A percentile compares a stretch with the other conserved stretches of the same genome.
Conservation (phyloP, 2,797 vertebrate genomes). For the Eulemur mongoz region DNA sequence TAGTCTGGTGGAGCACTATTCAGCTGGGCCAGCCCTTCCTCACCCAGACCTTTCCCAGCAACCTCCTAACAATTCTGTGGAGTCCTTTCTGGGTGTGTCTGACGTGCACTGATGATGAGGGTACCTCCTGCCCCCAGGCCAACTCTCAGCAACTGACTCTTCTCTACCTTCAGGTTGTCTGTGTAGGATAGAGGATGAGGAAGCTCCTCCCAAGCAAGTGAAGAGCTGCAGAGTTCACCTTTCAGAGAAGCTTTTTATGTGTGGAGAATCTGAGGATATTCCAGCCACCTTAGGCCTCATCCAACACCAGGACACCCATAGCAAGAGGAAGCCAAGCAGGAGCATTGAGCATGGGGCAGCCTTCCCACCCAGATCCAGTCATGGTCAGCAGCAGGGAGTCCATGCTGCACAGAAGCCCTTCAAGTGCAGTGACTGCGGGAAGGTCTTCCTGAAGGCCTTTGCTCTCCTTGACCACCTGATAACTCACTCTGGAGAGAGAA, state of each 20-base stretch:
- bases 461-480: background rate
- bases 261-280: background rate
- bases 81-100: background rate
- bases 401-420: background rate
- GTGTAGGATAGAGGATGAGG: background rate
- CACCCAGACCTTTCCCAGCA: background rate
- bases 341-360: rapidly evolving
- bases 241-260: background rate
- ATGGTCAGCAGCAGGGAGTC: background rate
- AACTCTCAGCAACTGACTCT: background rate
- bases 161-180: constrained; percentile 36
- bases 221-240: background rate
- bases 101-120: background rate
- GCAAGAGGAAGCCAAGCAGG: rapidly evolving
- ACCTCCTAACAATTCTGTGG: background rate
- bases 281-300: background rate
- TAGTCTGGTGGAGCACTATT: background rate
- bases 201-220: background rate
- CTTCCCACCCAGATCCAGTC: rapidly evolving
- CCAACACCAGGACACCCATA: background rate
- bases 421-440: constrained; percentile 11
- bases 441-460: constrained; percentile 15
- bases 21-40: background rate
- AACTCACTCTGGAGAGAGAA: background rate
- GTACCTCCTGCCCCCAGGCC: background rate